These are phyloP conservation scores for Labrus mixtus DNA, from an alignment of 2,113 vertebrate species.

Conservation along the genomic window DNA sequence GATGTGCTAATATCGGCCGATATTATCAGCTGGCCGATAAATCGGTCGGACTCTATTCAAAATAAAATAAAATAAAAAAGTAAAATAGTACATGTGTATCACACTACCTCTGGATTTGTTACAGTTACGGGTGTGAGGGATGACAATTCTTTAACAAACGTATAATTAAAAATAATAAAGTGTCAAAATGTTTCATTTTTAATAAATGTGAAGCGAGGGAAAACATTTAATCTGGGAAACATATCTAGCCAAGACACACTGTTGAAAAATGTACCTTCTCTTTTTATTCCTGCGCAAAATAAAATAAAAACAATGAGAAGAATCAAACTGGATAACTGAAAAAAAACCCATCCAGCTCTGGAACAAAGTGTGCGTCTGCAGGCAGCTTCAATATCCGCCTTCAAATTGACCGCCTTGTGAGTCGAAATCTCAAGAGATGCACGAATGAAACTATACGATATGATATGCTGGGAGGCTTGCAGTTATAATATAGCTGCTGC, in stretches of 20 bases:
- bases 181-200: not conserved
- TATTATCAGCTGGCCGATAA: no score
- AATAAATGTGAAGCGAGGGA: not conserved
- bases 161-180: no score
- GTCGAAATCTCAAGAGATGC: constrained; percentile 46
- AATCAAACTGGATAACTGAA: constrained; percentile 8
- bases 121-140: no score
- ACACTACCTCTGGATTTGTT: no score
- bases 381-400: not conserved
- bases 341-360: constrained; percentile 28
- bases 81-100: no score
- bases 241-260: not conserved
- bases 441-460: constrained; percentile 13
- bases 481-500: not conserved
- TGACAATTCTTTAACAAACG: no score
- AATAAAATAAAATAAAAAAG: no score
- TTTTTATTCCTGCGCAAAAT: not conserved
- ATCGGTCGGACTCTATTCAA: no score
- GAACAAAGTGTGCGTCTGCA: constrained; percentile 46
- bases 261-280: no score
- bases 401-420: constrained; percentile 27
- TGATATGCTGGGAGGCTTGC: constrained; percentile 3
- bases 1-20: no score
- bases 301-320: no score
- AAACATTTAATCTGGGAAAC: not conserved